Percentiles rank a stretch among this genome's conserved stretches.
phyloP scores from a whole-genome alignment of 2,113 vertebrate species.

The Erythrocebus patas region DNA sequence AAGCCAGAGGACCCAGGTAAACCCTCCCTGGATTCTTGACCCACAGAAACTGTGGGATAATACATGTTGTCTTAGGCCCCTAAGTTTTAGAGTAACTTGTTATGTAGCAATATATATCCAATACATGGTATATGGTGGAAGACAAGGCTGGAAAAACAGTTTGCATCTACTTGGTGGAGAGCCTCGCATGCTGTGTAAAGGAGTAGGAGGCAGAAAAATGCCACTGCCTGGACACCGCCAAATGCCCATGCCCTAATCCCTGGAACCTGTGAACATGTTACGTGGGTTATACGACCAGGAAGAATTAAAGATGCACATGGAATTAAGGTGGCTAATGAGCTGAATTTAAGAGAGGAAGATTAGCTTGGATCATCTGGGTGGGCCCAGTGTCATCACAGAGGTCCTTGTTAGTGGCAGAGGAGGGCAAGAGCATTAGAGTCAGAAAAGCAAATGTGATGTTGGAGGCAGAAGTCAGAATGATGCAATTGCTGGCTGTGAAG shows the following conservation, averaged over 20 bases:
- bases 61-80: background rate
- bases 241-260: rapidly evolving
- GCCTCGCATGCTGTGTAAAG: background rate
- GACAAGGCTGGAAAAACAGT: background rate
- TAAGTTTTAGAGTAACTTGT: background rate
- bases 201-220: background rate
- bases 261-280: background rate
- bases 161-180: background rate
- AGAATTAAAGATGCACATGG: background rate
- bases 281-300: background rate
- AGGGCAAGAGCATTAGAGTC: background rate
- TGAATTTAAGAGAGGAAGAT: background rate
- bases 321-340: background rate
- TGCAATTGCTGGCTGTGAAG: background rate
- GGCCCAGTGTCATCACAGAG: background rate
- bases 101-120: background rate
- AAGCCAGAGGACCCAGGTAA: background rate
- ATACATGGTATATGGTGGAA: background rate
- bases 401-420: background rate
- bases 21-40: background rate
- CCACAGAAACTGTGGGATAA: background rate
- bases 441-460: background rate
- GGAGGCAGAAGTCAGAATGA: background rate
- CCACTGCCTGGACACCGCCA: rapidly evolving
- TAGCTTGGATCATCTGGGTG: background rate